Evolutionary conservation across 2,113 vertebrate genomes (phyloP), one percentile per base, ranked within the genome.

Genomic region (Tympanuchus pallidicinctus): DNA sequence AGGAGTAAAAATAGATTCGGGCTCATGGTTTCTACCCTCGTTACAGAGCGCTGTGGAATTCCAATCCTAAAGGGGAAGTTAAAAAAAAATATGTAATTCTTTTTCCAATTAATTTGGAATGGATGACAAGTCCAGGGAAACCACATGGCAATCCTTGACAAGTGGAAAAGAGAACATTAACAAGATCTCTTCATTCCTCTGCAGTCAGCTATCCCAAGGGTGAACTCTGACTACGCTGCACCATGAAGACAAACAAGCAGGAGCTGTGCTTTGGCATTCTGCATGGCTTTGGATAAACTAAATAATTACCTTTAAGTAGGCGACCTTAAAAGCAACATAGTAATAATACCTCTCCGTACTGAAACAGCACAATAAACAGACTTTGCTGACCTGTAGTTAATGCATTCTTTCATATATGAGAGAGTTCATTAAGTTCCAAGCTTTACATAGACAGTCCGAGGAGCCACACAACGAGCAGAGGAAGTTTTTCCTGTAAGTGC

Each of bases 351-450:
- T 61, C 82, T 91, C 3, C 0, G 0, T 61, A 13, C 54, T 74
- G 67, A 86, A 91, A 14, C 88, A 91, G 74, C 75, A 63, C 93
- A 92, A 88, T 61, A 91, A 88, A 2, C 82, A 93, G 89, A 85
- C 87, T 74, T 82, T 88, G 89, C 85, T 96, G 91, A 89, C 93
- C 91, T 94, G 85, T 93, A 93, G 64, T 95, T 95, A 92, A 82
- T 52, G 65, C 91, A 92, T 96, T 94, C 95, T 65, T 96, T 88
- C 87, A 30, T 78, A 70, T 20, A 74, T 83, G 75, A 78, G 88
- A 79, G 84, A 83, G 72, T 60, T 76, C 76, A 71, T 75, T 64
- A 80, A 88, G 89, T 67, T 67, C 84, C 78, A 82, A 6, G 5
- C 25, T 89, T 89, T 17, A 50, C 85, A 50, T 24, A 27, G 0